These are phyloP conservation scores for Otus scops DNA, from an alignment of 2,797 vertebrate species.

Conservation along the genomic window DNA sequence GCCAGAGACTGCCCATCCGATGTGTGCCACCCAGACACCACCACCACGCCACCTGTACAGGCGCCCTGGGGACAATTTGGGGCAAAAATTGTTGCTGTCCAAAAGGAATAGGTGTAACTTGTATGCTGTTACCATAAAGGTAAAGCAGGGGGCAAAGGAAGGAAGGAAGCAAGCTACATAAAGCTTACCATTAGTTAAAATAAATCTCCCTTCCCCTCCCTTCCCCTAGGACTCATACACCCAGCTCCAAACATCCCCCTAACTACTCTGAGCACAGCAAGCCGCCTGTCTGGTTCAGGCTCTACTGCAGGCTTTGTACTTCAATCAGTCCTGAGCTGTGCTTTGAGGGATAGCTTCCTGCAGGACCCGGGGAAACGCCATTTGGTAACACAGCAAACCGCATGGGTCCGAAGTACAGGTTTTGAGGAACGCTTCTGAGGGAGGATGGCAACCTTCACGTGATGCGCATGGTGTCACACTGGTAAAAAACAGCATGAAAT, in stretches of 20 bases:
- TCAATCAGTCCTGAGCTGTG: not conserved
- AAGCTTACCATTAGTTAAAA: conserved; percentile 22
- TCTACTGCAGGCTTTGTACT: not conserved
- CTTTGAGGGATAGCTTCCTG: not conserved
- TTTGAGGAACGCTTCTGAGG: not conserved
- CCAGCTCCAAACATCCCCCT: not conserved
- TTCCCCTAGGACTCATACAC: not conserved
- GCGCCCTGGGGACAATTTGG: rapidly evolving
- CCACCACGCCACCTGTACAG: rapidly evolving
- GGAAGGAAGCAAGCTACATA: conserved; percentile 34
- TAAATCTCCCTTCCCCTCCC: not conserved
- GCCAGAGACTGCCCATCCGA: not conserved
- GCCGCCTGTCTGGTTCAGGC: not conserved
- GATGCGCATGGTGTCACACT: rapidly evolving
- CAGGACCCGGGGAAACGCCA: rapidly evolving
- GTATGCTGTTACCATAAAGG: not conserved
- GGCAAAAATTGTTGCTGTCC: not conserved
- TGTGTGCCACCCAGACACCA: not conserved
- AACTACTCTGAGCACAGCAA: not conserved
- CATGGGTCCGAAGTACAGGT: rapidly evolving
- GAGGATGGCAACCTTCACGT: not conserved
- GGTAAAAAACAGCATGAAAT: not conserved
- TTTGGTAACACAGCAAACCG: not conserved
- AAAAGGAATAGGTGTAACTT: not conserved
- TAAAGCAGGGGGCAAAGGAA: conserved; percentile 33